Conservation (phyloP, 2,113 vertebrate genomes). For the Elachura formosa region DNA sequence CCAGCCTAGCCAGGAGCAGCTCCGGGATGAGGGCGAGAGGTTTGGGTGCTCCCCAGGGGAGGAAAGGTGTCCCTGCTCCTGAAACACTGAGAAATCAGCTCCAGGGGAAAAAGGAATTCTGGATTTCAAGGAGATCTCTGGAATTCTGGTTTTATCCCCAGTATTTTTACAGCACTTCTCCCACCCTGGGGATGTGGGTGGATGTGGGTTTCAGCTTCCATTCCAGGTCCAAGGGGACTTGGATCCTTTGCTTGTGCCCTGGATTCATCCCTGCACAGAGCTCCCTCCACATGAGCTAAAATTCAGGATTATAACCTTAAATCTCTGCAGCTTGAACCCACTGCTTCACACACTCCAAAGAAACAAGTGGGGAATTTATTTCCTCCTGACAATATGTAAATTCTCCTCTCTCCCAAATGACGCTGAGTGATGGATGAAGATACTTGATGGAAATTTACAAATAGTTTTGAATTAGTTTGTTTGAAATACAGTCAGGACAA, state of each 20-base stretch:
- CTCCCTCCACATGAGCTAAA: not conserved
- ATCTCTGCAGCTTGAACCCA: not conserved
- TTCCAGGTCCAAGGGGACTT: not conserved
- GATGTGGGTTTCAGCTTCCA: not conserved
- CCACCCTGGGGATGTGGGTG: rapidly evolving
- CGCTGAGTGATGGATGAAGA: not conserved
- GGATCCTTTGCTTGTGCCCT: not conserved
- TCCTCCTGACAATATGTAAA: not conserved
- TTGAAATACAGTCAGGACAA: not conserved
- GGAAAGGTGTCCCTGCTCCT: not conserved
- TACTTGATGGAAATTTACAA: not conserved
- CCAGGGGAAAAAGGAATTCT: too few relatives aligned
- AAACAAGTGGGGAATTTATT: not conserved
- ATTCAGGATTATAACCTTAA: not conserved
- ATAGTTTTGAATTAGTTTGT: not conserved
- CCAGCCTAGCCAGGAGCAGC: not conserved
- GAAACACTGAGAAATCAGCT: not conserved
- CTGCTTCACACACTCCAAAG: not conserved
- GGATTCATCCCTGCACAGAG: not conserved
- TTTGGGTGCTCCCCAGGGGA: not conserved
- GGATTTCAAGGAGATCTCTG: too few relatives aligned
- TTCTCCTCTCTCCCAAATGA: not conserved
- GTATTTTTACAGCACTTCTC: not conserved
- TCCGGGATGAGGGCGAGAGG: rapidly evolving
- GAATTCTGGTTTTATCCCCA: rapidly evolving